Evolutionary conservation across 2,888 invertebrate species (phyloP).

Genomic region (Blastobasis lacticolella): DNA sequence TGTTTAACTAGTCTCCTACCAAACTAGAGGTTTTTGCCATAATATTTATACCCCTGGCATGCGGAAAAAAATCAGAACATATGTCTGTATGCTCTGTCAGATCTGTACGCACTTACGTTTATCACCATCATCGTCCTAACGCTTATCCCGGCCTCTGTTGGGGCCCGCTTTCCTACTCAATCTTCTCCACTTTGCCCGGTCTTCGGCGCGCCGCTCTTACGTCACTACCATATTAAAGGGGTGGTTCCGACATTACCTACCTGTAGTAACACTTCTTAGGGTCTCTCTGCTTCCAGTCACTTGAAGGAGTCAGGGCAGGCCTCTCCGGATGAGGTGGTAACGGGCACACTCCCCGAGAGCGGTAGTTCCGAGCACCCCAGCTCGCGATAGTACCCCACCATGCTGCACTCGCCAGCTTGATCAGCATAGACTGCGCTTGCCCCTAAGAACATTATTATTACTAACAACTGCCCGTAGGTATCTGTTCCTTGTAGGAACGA

Average conservation of each 20-base stretch:
- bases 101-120: too few relatives aligned
- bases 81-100: too few relatives aligned
- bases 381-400: conserved; percentile 55
- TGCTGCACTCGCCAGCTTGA: conserved; percentile 48
- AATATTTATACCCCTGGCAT: too few relatives aligned
- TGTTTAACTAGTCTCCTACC: too few relatives aligned
- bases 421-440: conserved; percentile 30
- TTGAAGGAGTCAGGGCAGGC: conserved; percentile 49
- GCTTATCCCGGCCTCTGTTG: too few relatives aligned
- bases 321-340: conserved; percentile 20
- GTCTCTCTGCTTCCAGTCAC: conserved; percentile 52
- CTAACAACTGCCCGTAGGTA: too few relatives aligned
- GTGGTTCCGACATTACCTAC: conserved; percentile 23
- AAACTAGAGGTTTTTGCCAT: too few relatives aligned
- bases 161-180: too few relatives aligned
- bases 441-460: conserved; percentile 26
- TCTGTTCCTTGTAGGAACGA: too few relatives aligned
- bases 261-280: conserved; percentile 51
- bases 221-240: background rate
- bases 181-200: too few relatives aligned
- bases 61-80: too few relatives aligned
- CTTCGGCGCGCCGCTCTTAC: background rate
- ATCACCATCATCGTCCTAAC: too few relatives aligned
- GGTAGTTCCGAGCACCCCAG: conserved; percentile 46
- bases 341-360: conserved; percentile 13